Base-by-base conservation (phyloP, 2,113 vertebrate species). In the Amazona guildingii region DNA sequence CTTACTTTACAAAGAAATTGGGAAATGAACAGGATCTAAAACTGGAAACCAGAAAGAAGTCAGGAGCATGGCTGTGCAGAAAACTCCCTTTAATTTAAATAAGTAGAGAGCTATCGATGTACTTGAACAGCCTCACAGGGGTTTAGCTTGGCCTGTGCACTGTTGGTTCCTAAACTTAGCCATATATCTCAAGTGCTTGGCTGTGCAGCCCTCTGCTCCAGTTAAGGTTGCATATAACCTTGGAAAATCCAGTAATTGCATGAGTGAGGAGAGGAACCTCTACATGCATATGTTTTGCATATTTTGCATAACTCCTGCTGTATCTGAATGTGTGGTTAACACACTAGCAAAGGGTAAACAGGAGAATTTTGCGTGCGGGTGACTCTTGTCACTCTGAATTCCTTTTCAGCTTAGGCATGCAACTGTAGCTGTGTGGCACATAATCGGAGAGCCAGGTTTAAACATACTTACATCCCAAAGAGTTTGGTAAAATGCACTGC, bases 401-500 rank as follows among this genome's bases (percentile, higher is more conserved):
- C 44, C 43, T 49, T 17, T 64, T 21, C 73, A 87, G 52, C 31
- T 12, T 10, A 51, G 61, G 13, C 43, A 21, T 7, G 46, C 2
- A 21, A 5, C 35, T 69, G 29, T 48, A 35, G 20, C 62, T 48
- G 44, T 27, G 55, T 20, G 64, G 39, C 49, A 59, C 19, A 9
- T 61, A 6, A 63, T 28, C 39, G 46, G 54, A 88, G 23, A 70
- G 18, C 24, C 44, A 25, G 21, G 35, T 64, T 85, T 28, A 44
- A 41, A 78, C 89, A 66, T 18, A 27, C 17, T 92, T 74, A 4
- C 44, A 14, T 83, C 76, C 55, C 39, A 37, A 5, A 72, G 73
- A 15, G 13, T 83, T 90, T 85, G 84, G 46, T 86, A 48, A 88
- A 94, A 83, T 44, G 46, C 74, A 88, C 61, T n/a, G 13, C 64